Evolutionary conservation across 2,113 vertebrate species (phyloP), one percentile per base, ranked within the genome.

Genomic region (Aspidoscelis tigris): DNA sequence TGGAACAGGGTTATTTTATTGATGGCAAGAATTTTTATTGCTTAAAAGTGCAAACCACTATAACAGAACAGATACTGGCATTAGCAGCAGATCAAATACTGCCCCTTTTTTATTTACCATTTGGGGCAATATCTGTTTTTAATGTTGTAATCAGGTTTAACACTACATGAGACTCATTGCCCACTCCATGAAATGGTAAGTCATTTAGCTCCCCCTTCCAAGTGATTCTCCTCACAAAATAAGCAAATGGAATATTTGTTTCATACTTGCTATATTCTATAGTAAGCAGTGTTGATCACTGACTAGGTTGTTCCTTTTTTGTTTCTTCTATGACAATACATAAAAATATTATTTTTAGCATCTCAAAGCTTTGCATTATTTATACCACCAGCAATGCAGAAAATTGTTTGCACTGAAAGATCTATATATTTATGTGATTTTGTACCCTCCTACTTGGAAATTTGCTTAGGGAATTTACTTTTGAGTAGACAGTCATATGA

Each of bases 161-260:
- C 82, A 70, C 22, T 2, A 50, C 39, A 44, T 0, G 1, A 86
- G 53, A 83, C 21, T 7, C 24, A 22, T 43, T 21, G 12, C 64
- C 55, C 21, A 43, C 39, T 33, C 14, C 14, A 16, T 61, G 39
- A 65, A 64, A 12, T 41, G 14, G 8, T 71, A 0, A 78, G 75
- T 33, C 33, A 10, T 89, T 81, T 87, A 72, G 64, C 2, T 92
- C 92, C 79, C 68, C 82, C 86, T 85, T 78, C 85, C 83, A 33
- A 66, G 76, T 88, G 86, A 89, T 89, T 88, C 71, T 39, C 7
- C 66, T 86, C 55, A 3, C 47, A 50, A 69, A 76, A 69, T 3
- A 87, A 78, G 86, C 71, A 76, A 64, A 2, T 87, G 78, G 86
- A 91, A 92, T 88, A 76, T 75, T 84, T 68, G 78, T 61, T 80